Evolutionary conservation across 2,888 invertebrate species (phyloP).

Genomic region (Stenodema calcarata): DNA sequence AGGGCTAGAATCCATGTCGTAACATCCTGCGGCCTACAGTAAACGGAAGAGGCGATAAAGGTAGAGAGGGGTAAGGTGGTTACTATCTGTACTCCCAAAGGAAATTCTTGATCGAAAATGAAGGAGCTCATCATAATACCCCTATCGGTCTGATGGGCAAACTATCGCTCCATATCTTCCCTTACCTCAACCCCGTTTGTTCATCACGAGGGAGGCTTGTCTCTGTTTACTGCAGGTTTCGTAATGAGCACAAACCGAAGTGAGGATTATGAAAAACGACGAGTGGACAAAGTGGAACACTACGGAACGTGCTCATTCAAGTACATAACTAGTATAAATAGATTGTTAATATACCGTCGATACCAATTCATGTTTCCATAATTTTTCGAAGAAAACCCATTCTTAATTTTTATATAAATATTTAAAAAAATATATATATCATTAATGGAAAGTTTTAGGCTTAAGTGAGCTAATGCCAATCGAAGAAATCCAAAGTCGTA

Average conservation of each 20-base stretch:
- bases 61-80: neutral
- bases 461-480: no score
- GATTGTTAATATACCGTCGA: no score
- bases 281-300: no score
- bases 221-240: neutral
- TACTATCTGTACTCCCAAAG: neutral
- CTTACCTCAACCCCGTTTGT: neutral
- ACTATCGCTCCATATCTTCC: neutral
- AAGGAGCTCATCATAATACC: neutral
- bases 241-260: neutral
- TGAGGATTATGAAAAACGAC: neutral
- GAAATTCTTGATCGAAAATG: slow-evolving; percentile 18
- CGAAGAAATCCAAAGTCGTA: no score
- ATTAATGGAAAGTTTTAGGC: no score
- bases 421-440: no score
- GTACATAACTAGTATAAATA: no score
- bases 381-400: no score
- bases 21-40: neutral
- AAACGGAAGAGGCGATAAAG: neutral
- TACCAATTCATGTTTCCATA: no score
- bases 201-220: neutral
- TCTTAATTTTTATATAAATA: no score
- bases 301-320: no score
- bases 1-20: neutral
- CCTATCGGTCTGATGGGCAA: neutral